Base-by-base conservation (phyloP, 2,113 vertebrate genomes). In the Scatophagus argus region DNA sequence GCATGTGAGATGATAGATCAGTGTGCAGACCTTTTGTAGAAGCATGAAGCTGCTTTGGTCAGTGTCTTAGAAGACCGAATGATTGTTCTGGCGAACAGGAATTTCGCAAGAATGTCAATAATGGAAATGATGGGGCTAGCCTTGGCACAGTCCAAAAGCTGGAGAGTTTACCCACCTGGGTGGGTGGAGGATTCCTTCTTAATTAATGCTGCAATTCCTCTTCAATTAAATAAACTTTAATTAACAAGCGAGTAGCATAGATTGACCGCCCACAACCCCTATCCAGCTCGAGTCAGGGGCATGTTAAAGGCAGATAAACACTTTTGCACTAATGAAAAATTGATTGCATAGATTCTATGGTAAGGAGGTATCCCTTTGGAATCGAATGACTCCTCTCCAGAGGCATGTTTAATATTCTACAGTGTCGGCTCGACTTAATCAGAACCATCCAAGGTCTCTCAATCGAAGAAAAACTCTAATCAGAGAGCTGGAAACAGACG, bases 141-240 rank as follows among this genome's bases (percentile, higher is more conserved):
- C 54, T 79, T 27, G 23, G 56, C 19, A 63, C 36, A 0, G 55
- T 74, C 81, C 44, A 59, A 68, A 70, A 83, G 47, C 80, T 47
- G n/a, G 36, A 21, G 56, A 82, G 79, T 84, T 81, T 77, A 74
- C 81, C 68, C 82, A 88, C 77, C 84, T 83, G 84, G 73, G 66
- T 76, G 83, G 81, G 87, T 59, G 74, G 74, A 79, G 87, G 91
- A 94, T 94, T 96, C 93, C 94, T 94, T 94, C 82, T 96, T 98
- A 97, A 98, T 98, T 98, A 99, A 96, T 94, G 93, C 93, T 90
- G 95, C 92, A 90, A 92, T 95, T 97, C 94, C 93, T 96, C 95
- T 96, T 96, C 95, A 98, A 96, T 99, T 98, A 97, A 98, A 97
- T 98, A 96, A 96, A 96, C 94, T 96, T 96, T 98, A 98, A 99